These are phyloP conservation scores for Rhogogaster chlorosoma DNA, from an alignment of 2,888 invertebrate species.

Conservation along the genomic window DNA sequence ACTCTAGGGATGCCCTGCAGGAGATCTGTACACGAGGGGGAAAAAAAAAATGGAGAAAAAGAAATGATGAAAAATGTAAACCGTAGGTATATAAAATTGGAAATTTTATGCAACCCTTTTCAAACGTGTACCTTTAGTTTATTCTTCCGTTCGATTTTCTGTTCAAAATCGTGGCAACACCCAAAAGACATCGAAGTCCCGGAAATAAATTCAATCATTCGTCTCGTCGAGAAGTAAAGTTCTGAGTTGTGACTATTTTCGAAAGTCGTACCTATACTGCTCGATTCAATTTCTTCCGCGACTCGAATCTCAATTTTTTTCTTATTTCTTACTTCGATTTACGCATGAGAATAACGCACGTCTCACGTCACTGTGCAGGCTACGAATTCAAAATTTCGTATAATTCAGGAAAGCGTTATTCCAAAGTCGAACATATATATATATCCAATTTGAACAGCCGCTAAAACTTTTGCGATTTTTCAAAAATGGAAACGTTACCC, in stretches of 20 bases:
- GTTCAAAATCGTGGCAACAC: not conserved
- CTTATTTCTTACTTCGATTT: not conserved
- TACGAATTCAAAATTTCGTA: not conserved
- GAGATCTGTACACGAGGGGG: not conserved
- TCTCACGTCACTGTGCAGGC: not conserved
- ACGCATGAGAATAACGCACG: not conserved
- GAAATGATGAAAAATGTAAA: not conserved
- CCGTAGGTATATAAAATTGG: not conserved
- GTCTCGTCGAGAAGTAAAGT: not conserved
- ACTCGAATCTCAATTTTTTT: constrained; percentile 10
- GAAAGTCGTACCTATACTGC: not conserved
- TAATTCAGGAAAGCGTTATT: not conserved
- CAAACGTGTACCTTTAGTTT: not conserved
- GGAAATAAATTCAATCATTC: not conserved
- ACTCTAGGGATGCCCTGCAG: not conserved
- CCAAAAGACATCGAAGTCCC: not conserved
- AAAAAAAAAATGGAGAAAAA: not conserved
- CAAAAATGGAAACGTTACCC: not conserved
- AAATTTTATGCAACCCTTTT: not conserved
- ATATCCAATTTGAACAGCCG: not conserved
- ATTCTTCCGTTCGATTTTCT: not conserved
- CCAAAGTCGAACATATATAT: not conserved
- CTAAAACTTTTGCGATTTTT: not conserved
- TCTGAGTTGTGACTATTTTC: not conserved
- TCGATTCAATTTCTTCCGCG: constrained; percentile 4